phyloP scores from a whole-genome alignment of 2,888 invertebrate genomes.

The Chaitophorus viminalis region DNA sequence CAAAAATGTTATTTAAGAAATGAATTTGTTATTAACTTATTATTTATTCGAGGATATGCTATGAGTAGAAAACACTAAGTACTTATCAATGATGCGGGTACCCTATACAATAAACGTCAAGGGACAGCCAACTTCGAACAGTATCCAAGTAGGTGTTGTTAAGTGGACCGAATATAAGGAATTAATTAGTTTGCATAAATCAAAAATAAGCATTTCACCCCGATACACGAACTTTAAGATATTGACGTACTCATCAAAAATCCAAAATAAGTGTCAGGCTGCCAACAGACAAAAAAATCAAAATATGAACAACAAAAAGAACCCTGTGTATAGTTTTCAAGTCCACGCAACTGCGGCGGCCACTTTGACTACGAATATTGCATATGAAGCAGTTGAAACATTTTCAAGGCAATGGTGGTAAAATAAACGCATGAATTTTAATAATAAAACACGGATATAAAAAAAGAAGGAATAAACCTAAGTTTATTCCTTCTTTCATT shows the following conservation, averaged over 20 bases:
- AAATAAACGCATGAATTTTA: background rate
- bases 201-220: background rate
- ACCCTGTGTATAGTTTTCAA: background rate
- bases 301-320: background rate
- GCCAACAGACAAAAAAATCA: background rate
- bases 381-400: background rate
- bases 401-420: background rate
- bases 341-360: background rate
- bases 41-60: background rate
- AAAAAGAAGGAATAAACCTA: background rate
- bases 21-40: background rate
- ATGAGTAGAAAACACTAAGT: background rate
- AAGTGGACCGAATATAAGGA: background rate
- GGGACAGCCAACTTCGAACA: background rate
- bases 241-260: background rate
- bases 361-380: background rate
- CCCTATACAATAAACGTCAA: background rate
- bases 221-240: background rate
- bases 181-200: background rate
- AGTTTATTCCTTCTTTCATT: no score
- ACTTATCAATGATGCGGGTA: background rate
- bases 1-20: background rate
- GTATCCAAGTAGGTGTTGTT: background rate
- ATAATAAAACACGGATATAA: conserved; percentile 8
- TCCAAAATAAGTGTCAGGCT: background rate